A percentile compares a stretch with the other conserved stretches of the same genome.
Conservation (phyloP, 2,113 vertebrate genomes). For the Ceyx cyanopectus region DNA sequence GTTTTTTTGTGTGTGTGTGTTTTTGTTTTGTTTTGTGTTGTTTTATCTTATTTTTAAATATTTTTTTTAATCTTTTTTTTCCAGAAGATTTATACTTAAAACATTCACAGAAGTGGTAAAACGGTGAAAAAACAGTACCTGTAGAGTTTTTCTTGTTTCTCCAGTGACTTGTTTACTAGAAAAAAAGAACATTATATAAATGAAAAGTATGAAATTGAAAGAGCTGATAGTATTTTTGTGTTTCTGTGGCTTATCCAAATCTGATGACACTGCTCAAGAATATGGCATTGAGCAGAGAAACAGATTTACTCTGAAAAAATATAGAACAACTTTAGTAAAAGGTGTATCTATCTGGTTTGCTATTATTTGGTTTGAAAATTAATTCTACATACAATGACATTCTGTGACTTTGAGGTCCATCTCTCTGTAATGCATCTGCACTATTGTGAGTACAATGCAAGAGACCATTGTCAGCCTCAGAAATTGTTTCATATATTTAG, state of each 20-base stretch:
- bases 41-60: too few relatives aligned
- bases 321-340: not conserved
- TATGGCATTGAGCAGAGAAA: not conserved
- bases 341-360: not conserved
- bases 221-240: not conserved
- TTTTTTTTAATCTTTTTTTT: not conserved
- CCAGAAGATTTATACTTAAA: not conserved
- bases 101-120: not conserved
- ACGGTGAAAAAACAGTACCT: not conserved
- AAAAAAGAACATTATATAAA: not conserved
- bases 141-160: not conserved
- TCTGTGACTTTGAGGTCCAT: not conserved
- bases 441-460: not conserved
- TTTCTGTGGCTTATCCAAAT: not conserved
- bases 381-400: not conserved
- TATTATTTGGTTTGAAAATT: not conserved
- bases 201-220: not conserved
- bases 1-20: too few relatives aligned
- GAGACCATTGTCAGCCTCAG: not conserved
- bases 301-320: not conserved
- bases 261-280: not conserved
- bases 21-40: too few relatives aligned
- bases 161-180: not conserved
- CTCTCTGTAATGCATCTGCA: accelerated
- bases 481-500: not conserved